Base-by-base conservation (phyloP, 1,140 invertebrate genomes). In the Carcinoscorpius rotundicauda region DNA sequence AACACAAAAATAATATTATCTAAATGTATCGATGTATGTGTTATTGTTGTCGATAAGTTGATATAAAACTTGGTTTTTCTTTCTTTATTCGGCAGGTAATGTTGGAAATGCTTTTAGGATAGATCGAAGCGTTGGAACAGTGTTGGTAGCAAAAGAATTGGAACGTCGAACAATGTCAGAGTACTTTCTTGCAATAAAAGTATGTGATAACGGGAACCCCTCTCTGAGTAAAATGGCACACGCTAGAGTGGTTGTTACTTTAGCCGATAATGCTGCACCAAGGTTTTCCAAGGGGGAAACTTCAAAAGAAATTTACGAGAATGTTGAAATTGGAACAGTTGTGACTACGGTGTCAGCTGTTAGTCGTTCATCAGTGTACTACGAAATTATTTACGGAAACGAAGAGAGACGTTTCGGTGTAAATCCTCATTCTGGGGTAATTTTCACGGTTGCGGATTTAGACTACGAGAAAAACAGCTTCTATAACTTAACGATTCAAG, bases 251-350 rank as follows among this genome's bases (percentile, higher is more conserved):
- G 82, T 86, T 73, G 81, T 96, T 6, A 91, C 89, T 0, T 89
- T 93, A 82, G 88, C 91, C 0, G 89, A 91, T 72, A 90, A 93
- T 76, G 86, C 89, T 62, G 87, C 91, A 48, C 93, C 93, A 3
- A 84, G 83, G 78, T 91, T 91, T 77, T 73, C 79, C 2, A 76
- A 81, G 61, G 76, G 78, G 6, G 83, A 85, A 70, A 82, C 87
- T 62, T 82, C 83, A 56, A 84, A 85, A 0, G 91, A 94, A 77
- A 84, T 97, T 6, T 85, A 83, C 68, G 93, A 97, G 78, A 91
- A 94, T 75, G 83, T 86, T 69, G 82, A 85, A 6, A 75, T 84
- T 8, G 91, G 89, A 5, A 85, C 85, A 6, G 86, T 86, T 75
- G 85, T 96, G 5, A 84, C 84, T 51, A 82, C 87, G 71, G 77